Percentiles rank a stretch among this genome's conserved stretches.
phyloP scores from a whole-genome alignment of 2,113 vertebrate genomes.

The Pituophis catenifer region DNA sequence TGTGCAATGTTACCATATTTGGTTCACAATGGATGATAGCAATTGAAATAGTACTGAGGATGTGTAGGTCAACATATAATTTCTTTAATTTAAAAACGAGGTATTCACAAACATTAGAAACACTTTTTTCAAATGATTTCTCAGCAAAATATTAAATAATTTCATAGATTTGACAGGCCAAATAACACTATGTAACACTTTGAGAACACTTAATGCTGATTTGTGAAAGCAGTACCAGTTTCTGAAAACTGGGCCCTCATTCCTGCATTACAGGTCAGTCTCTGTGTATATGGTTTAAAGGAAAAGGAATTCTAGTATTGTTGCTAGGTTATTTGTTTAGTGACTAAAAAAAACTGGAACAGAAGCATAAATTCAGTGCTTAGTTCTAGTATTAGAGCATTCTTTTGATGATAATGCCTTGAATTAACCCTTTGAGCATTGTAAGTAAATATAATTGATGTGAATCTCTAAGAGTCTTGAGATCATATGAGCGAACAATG shows the following conservation, averaged over 20 bases:
- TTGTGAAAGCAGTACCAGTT: constrained; percentile 50
- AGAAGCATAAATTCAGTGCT: constrained; percentile 76
- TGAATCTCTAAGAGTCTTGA: constrained; percentile 55
- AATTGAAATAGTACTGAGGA: constrained; percentile 51
- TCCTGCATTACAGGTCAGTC: constrained; percentile 58
- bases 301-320: constrained; percentile 67
- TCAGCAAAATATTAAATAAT: constrained; percentile 45
- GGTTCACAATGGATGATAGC: constrained; percentile 46
- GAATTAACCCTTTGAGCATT: constrained; percentile 84
- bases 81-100: constrained; percentile 56
- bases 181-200: constrained; percentile 31
- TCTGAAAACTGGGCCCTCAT: constrained; percentile 70
- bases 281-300: constrained; percentile 63
- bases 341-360: constrained; percentile 75
- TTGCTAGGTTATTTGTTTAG: constrained; percentile 68
- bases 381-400: constrained; percentile 73
- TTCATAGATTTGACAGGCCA: constrained; percentile 51
- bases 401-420: constrained; percentile 75
- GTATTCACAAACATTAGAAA: constrained; percentile 64
- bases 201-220: constrained; percentile 33
- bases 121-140: constrained; percentile 48
- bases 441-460: constrained; percentile 67
- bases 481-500: not conserved
- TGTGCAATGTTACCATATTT: constrained; percentile 63
- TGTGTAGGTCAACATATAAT: constrained; percentile 47